Evolutionary conservation across 2,113 vertebrate genomes (phyloP).

Genomic region (Jacana jacana): DNA sequence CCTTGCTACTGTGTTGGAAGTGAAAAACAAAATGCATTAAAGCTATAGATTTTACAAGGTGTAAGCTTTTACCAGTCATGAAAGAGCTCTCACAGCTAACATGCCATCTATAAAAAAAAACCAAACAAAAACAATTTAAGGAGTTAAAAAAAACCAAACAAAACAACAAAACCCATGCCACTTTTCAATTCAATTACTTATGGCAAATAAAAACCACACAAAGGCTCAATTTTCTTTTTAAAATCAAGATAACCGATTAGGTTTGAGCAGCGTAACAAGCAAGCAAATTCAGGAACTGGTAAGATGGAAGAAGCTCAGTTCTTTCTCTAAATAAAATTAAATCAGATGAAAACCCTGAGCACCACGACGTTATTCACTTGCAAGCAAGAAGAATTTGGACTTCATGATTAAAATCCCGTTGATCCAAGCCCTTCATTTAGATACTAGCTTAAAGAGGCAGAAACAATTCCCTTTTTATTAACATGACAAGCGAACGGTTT

Average conservation of each 20-base stretch:
- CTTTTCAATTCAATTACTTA: not conserved
- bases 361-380: not conserved
- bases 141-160: not conserved
- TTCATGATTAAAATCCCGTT: slow-evolving; percentile 6
- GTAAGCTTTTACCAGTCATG: not conserved
- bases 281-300: not conserved
- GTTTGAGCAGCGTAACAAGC: slow-evolving; percentile 15
- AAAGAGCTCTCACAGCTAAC: not conserved
- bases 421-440: slow-evolving; percentile 30
- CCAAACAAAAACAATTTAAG: not conserved
- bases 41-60: slow-evolving; percentile 7
- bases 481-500: slow-evolving; percentile 29
- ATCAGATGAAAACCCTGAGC: not conserved
- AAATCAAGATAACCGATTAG: not conserved
- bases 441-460: slow-evolving; percentile 25
- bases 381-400: slow-evolving; percentile 8
- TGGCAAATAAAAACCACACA: not conserved
- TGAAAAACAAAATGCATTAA: slow-evolving; percentile 4
- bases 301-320: not conserved
- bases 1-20: not conserved
- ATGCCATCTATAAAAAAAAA: not conserved
- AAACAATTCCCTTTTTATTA: slow-evolving; percentile 56
- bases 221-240: slow-evolving; percentile 14
- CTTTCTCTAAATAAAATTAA: not conserved
- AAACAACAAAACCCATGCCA: not conserved